Evolutionary conservation across 2,113 vertebrate genomes (phyloP).

Genomic region (Colaptes auratus): DNA sequence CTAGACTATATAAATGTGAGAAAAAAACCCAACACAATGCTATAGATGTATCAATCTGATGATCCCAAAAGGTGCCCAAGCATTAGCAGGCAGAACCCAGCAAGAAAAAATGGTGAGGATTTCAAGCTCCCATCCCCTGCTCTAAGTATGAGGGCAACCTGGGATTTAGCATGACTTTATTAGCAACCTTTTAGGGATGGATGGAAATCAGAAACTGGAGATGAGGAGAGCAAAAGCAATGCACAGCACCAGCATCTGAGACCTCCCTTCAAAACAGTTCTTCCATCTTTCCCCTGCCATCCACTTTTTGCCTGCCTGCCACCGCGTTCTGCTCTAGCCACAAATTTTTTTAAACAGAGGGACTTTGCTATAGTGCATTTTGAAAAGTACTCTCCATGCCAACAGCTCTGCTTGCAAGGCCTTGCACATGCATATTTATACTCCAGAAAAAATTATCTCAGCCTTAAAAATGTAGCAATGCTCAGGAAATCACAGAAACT

Average conservation of each 20-base stretch:
- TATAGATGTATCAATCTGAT: not conserved
- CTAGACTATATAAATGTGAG: not conserved
- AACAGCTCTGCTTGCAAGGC: rapidly evolving
- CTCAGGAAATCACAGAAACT: not conserved
- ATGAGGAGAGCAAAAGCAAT: not conserved
- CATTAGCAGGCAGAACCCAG: not conserved
- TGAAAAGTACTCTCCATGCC: not conserved
- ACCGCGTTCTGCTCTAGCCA: not conserved
- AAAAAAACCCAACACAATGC: not conserved
- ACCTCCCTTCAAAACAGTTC: not conserved
- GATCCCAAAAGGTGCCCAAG: not conserved
- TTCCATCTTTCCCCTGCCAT: not conserved
- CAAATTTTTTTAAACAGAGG: not conserved
- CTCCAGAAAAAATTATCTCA: not conserved
- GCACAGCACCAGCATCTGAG: not conserved
- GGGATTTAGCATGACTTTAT: not conserved
- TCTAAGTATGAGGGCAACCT: not conserved
- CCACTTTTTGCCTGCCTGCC: not conserved
- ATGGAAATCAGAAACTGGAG: not conserved
- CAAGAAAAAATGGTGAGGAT: not conserved
- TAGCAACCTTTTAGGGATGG: not conserved
- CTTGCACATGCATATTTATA: not conserved
- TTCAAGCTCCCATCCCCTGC: not conserved
- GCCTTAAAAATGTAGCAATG: not conserved
- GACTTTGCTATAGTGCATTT: not conserved